Percentiles rank a stretch among this genome's conserved stretches.
phyloP scores from a whole-genome alignment of 2,888 invertebrate genomes.

The Lochmaea crataegi region DNA sequence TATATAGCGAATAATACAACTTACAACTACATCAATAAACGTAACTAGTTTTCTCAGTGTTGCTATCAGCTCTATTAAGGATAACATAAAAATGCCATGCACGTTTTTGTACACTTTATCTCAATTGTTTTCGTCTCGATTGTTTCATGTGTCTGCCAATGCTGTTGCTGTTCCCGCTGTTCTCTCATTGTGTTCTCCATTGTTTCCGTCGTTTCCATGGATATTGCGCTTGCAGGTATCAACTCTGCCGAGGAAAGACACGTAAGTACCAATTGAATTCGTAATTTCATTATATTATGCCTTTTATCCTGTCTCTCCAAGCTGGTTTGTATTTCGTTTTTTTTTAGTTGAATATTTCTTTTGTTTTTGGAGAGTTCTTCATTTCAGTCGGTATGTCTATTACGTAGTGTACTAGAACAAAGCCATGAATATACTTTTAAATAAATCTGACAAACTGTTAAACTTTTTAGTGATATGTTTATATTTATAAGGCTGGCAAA shows the following conservation, averaged over 20 bases:
- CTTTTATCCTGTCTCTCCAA: background rate
- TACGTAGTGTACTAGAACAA: background rate
- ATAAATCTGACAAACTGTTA: background rate
- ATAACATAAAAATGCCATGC: slow-evolving; percentile 4
- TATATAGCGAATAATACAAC: no score
- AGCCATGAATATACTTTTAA: background rate
- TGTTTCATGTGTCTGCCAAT: slow-evolving; percentile 67
- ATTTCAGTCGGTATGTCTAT: background rate
- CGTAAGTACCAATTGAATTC: slow-evolving; percentile 68
- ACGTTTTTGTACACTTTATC: slow-evolving; percentile 58
- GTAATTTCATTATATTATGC: slow-evolving; percentile 54
- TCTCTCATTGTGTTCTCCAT: slow-evolving; percentile 45
- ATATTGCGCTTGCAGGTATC: slow-evolving; percentile 67
- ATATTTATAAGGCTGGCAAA: no score
- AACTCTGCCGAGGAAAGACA: slow-evolving; percentile 75
- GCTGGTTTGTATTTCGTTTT: background rate
- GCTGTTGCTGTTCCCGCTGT: slow-evolving; percentile 53
- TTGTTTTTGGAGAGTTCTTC: background rate
- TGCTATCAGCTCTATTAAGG: slow-evolving; percentile 3
- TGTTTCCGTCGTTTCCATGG: slow-evolving; percentile 51
- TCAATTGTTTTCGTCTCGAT: slow-evolving; percentile 64
- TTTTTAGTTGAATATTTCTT: background rate
- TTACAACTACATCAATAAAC: background rate
- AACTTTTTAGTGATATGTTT: no score
- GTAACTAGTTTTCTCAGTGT: slow-evolving; percentile 8